Evolutionary conservation across 2,797 vertebrate species (phyloP).

Genomic region (Bradypodion pumilum): DNA sequence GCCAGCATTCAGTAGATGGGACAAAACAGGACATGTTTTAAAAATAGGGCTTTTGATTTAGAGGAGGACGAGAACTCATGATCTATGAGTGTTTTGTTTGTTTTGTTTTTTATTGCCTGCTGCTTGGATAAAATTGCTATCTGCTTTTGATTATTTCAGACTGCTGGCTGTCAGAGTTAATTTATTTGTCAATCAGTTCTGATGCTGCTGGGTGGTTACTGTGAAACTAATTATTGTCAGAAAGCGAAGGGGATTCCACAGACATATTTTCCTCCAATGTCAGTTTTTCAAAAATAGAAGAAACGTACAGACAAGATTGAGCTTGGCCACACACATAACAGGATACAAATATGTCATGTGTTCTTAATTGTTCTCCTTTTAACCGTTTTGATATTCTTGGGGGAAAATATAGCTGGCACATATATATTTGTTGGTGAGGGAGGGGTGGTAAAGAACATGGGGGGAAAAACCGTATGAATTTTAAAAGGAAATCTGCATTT

Average conservation of each 20-base stretch:
- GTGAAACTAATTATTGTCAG: slow-evolving; percentile 37
- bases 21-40: background rate
- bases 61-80: background rate
- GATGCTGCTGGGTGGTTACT: slow-evolving; percentile 33
- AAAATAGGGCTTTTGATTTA: background rate
- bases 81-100: background rate
- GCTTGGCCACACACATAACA: slow-evolving; percentile 5
- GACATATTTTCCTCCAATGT: slow-evolving; percentile 8
- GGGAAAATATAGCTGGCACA: background rate
- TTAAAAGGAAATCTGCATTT: background rate
- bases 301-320: slow-evolving; percentile 16
- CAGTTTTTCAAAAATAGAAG: slow-evolving; percentile 5
- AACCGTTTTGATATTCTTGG: background rate
- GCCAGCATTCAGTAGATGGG: background rate
- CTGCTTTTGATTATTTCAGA: slow-evolving; percentile 39
- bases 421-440: background rate
- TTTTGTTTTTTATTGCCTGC: slow-evolving; percentile 13
- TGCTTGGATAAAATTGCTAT: slow-evolving; percentile 33
- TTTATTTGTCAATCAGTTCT: slow-evolving; percentile 43
- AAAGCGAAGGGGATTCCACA: slow-evolving; percentile 28
- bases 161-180: slow-evolving; percentile 36
- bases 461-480: too few species aligned
- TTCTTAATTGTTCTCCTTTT: slow-evolving; percentile 1
- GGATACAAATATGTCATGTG: background rate
- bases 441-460: too few species aligned